These are phyloP conservation scores for Hippocampus comes DNA, from an alignment of 2,113 vertebrate species.

Conservation along the genomic window DNA sequence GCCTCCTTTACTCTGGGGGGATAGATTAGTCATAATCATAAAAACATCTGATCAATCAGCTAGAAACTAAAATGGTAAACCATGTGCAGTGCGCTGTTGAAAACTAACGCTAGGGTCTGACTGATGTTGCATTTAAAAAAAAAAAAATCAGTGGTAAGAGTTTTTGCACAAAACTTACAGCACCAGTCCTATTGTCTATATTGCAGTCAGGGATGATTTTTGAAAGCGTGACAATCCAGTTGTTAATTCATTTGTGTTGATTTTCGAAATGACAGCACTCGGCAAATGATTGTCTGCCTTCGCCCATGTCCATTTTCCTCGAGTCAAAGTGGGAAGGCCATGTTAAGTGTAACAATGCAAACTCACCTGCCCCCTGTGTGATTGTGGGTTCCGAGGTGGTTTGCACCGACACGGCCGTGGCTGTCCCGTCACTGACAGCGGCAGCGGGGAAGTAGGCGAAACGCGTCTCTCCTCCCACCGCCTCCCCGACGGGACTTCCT, in stretches of 20 bases:
- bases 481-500: slow-evolving; percentile 81
- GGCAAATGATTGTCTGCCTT: too few species aligned
- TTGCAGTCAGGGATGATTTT: slow-evolving; percentile 93
- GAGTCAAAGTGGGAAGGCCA: not conserved
- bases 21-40: too few species aligned
- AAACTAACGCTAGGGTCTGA: not conserved
- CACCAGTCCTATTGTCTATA: slow-evolving; percentile 83
- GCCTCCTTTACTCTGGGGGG: slow-evolving; percentile 84
- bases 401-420: slow-evolving; percentile 85
- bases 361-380: slow-evolving; percentile 80
- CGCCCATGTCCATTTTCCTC: not conserved
- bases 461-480: slow-evolving; percentile 83
- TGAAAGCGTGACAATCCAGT: slow-evolving; percentile 90
- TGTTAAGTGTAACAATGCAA: too few species aligned
- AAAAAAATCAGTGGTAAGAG: not conserved
- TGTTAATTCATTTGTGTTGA: slow-evolving; percentile 60
- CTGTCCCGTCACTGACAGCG: slow-evolving; percentile 80
- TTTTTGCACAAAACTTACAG: slow-evolving; percentile 67
- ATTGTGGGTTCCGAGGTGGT: slow-evolving; percentile 80
- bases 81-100: too few species aligned
- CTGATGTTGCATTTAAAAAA: too few species aligned
- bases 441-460: slow-evolving; percentile 89
- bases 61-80: not conserved
- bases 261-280: not conserved
- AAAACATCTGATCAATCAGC: not conserved